Conservation (phyloP, 2,888 invertebrate genomes). For the Chalcis sispes region DNA sequence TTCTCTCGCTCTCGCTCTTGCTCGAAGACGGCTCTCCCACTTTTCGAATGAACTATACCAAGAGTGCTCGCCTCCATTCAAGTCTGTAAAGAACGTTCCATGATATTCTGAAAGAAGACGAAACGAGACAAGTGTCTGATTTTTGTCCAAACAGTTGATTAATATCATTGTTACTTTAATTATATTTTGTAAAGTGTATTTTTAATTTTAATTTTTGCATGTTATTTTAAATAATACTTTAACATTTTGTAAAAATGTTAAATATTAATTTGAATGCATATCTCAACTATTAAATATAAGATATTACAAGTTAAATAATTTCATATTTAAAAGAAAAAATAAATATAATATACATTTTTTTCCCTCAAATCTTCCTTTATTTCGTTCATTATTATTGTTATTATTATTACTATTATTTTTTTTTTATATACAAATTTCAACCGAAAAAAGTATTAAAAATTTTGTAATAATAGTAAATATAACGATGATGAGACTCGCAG, state of each 20-base stretch:
- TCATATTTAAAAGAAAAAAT: background rate
- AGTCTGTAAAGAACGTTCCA: constrained; percentile 6
- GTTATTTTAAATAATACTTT: no score
- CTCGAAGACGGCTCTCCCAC: constrained; percentile 21
- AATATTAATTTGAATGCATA: no score
- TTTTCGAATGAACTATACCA: constrained; percentile 7
- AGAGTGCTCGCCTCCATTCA: background rate
- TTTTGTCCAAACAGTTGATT: background rate
- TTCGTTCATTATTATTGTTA: no score
- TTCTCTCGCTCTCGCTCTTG: background rate
- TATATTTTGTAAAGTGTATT: no score
- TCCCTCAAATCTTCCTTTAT: no score
- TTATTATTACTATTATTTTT: no score
- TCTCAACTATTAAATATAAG: no score
- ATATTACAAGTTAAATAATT: no score
- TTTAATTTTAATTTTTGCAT: no score
- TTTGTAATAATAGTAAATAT: background rate
- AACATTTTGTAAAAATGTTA: no score
- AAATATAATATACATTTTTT: no score
- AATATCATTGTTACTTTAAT: background rate
- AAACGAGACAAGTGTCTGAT: background rate
- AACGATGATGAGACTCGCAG: constrained; percentile 6
- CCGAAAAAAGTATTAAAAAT: background rate
- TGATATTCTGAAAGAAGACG: background rate
- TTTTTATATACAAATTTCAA: background rate